Conservation (phyloP, 2,888 invertebrate genomes). For the Myopa tessellatipennis region DNA sequence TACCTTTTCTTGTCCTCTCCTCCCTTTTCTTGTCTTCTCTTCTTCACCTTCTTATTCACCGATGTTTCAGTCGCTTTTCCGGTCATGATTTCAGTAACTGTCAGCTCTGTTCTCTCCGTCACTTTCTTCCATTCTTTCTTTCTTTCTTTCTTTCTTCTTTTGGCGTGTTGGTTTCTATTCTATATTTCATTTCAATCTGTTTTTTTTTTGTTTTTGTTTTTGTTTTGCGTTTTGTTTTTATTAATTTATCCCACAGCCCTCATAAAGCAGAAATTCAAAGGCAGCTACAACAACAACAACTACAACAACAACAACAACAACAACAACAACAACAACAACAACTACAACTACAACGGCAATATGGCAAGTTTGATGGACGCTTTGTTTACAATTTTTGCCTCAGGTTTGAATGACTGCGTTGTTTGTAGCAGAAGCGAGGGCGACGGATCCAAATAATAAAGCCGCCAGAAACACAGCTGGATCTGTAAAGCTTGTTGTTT, state of each 20-base stretch:
- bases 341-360: neutral
- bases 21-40: neutral
- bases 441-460: constrained; percentile 12
- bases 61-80: neutral
- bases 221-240: constrained; percentile 12
- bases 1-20: neutral
- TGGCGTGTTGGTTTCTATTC: neutral
- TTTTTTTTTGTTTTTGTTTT: neutral
- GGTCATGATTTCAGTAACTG: neutral
- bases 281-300: constrained; percentile 5
- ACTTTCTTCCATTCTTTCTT: neutral
- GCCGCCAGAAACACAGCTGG: constrained; percentile 6
- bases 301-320: constrained; percentile 10
- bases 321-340: constrained; percentile 17
- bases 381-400: constrained; percentile 37
- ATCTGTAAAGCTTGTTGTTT: neutral
- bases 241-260: constrained; percentile 27
- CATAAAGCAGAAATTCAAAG: constrained; percentile 24
- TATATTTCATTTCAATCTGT: neutral
- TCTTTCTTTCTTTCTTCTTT: constrained; percentile 8
- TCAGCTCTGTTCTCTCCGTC: neutral
- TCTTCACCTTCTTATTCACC: neutral
- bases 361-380: constrained; percentile 26
- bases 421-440: neutral
- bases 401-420: constrained; percentile 8